Evolutionary conservation across 2,888 invertebrate species (phyloP), one percentile per base, ranked within the genome.

Genomic region (Xylota sylvarum): DNA sequence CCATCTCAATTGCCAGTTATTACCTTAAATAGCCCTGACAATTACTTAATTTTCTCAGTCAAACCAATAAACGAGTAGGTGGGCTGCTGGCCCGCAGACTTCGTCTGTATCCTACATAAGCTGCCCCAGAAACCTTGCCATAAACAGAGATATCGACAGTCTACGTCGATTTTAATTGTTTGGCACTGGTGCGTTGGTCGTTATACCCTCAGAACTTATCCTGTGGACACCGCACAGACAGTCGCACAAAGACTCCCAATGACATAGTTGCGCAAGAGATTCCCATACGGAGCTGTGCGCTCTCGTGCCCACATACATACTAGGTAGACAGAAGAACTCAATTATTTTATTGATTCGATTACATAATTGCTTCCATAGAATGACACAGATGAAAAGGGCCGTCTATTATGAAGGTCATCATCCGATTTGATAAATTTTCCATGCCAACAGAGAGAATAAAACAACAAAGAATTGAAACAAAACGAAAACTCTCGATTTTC

Each of bases 1-100:
- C 48, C 55, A 50, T 67, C 37, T 35, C 69, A 80, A 65, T 80
- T 70, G 56, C 43, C 62, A 69, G 80, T 74, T 84, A 85, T 80
- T 85, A 64, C 85, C 85, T 74, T 80, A 76, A 85, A 85, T 80
- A 65, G 74, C 74, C 55, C 74, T 84, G 79, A 69, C 84, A 84
- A 84, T 84, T 79, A 84, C 84, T 74, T 84, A 84, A 84, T 74
- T 79, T 65, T 69, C 62, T 30, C 60, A 67, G 67, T 81, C 76
- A 50, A 74, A 62, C 23, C 69, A 70, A 69, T 64, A 69, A 69
- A 27, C 74, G 69, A 56, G 84, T 84, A 62, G 84, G 73, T 74
- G 73, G 73, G 17, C 52, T 60, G 58, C 17, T 65, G 72, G 70
- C 46, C 70, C 40, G 64, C 77, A 62, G 17, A 62, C 58, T 74